Evolutionary conservation across 2,888 invertebrate genomes (phyloP), one percentile per base, ranked within the genome.

Genomic region (Drosophila anomelani): DNA sequence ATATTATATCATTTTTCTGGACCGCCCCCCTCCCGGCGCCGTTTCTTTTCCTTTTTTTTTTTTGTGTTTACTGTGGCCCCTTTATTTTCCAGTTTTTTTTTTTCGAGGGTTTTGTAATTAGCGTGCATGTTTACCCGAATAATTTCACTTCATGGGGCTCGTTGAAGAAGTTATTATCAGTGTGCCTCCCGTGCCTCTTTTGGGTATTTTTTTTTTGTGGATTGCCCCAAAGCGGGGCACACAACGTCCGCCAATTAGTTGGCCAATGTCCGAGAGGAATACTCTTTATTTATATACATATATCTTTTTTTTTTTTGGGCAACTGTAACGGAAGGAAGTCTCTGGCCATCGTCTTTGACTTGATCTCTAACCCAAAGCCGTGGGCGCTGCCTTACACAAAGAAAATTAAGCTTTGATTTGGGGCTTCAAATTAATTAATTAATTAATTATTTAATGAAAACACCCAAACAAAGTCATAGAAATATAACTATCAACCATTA

Each of bases 81-180:
- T 44, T 61, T 57, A 36, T 44, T 44, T 29, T 44, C 23, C 7
- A 20, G 10, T 26, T 38, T 38, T 29, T 6, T 53, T 39, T 59
- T 39, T 8, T 4, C 20, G 84, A 78, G 80, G 87, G 87, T 84
- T 84, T 84, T 88, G 84, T 85, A 85, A 85, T 85, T 85, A 85
- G 84, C 84, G 84, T 85, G 89, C 84, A 85, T 88, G 84, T 85
- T 85, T 88, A 88, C 84, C 89, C 84, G 88, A 85, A 85, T 85
- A 85, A 85, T 85, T 85, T 88, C 89, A 85, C 85, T 89, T 87
- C 85, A 85, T 87, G 89, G 89, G 71, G 77, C 89, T 85, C 82
- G 89, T 89, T 85, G 84, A 85, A 85, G 89, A 89, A 85, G 84
- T 85, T 85, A 85, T 85, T 85, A 85, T 88, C 85, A 72, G 60